Conservation (phyloP, 1,140 invertebrate genomes). For the Anthonomus grandis region DNA sequence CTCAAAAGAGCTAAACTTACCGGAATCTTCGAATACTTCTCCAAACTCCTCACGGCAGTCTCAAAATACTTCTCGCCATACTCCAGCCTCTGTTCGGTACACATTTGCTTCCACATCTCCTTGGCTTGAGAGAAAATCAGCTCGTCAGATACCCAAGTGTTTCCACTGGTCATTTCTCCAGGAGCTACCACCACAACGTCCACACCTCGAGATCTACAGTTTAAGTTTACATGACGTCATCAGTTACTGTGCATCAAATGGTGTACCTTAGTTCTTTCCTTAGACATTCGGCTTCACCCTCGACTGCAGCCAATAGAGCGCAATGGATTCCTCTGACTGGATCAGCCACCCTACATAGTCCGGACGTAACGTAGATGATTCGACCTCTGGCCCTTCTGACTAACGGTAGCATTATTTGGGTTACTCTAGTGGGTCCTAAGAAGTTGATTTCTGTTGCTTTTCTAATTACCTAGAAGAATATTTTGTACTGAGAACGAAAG, state of each 20-base stretch:
- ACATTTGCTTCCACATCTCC: constrained; percentile 74
- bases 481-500: no score
- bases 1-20: no score
- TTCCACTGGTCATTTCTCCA: constrained; percentile 74
- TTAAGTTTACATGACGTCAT: no score
- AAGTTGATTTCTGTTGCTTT: constrained; percentile 75
- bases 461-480: constrained; percentile 55
- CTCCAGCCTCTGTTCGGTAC: constrained; percentile 69
- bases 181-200: constrained; percentile 79
- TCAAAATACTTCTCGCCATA: constrained; percentile 81
- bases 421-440: constrained; percentile 68
- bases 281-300: constrained; percentile 76
- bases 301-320: constrained; percentile 71
- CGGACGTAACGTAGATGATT: constrained; percentile 64
- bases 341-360: constrained; percentile 71
- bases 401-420: constrained; percentile 76
- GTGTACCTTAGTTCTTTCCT: constrained; percentile 70
- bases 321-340: constrained; percentile 77
- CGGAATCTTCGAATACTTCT: constrained; percentile 69
- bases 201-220: constrained; percentile 55
- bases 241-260: no score
- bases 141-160: constrained; percentile 69
- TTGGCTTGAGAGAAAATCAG: constrained; percentile 71
- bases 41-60: constrained; percentile 67
- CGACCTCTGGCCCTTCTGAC: constrained; percentile 71